Conservation (phyloP, 2,888 invertebrate genomes). For the Cosmia trapezina region DNA sequence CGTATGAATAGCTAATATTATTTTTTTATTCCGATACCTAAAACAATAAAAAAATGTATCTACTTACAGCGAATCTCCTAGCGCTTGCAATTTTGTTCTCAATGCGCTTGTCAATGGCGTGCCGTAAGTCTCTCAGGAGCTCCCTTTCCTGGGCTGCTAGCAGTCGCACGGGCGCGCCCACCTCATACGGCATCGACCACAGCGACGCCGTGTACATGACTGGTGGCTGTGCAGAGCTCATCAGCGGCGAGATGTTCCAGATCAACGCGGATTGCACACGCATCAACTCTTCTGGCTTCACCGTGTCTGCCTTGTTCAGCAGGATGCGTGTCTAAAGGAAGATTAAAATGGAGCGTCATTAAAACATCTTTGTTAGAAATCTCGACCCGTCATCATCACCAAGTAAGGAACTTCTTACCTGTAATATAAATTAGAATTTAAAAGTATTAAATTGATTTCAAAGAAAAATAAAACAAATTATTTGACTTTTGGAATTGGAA, state of each 20-base stretch:
- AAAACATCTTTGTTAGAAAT: neutral
- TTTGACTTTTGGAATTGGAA: neutral
- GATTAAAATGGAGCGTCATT: neutral
- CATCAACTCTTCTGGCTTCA: conserved; percentile 97
- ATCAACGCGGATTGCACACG: conserved; percentile 98
- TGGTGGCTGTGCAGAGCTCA: conserved; percentile 98
- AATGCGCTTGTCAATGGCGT: conserved; percentile 96
- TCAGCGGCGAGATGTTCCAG: conserved; percentile 99
- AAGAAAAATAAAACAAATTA: neutral
- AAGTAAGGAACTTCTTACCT: neutral
- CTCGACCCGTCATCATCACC: neutral
- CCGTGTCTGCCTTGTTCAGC: conserved; percentile 98
- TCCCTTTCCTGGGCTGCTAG: conserved; percentile 97
- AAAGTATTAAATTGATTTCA: neutral
- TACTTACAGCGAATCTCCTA: conserved; percentile 97
- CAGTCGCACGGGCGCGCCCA: conserved; percentile 94
- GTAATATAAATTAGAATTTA: neutral
- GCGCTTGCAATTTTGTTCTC: conserved; percentile 98
- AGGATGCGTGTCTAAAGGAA: conserved; percentile 94
- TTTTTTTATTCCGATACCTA: too few relatives aligned
- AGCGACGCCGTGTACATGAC: conserved; percentile 97
- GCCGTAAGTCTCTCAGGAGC: conserved; percentile 95
- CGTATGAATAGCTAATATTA: too few relatives aligned
- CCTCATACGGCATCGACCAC: conserved; percentile 96
- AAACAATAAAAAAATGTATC: too few relatives aligned